Evolutionary conservation across 35 echinoderm and acorn worm genomes (phyloP).

Genomic region (Apostichopus californicus): DNA sequence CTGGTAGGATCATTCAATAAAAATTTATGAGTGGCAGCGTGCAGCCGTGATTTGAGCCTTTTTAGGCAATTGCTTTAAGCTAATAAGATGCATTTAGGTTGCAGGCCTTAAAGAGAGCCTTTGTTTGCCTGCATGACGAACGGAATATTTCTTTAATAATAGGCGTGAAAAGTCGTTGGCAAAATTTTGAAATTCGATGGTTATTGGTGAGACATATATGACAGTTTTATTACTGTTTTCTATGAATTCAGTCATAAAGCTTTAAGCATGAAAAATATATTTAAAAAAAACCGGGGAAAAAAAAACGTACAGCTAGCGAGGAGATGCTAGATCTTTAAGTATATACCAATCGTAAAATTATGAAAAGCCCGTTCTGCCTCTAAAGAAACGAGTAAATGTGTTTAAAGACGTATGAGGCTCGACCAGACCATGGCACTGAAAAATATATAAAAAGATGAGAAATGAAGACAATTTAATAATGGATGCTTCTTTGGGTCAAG

Average conservation of each 20-base stretch:
- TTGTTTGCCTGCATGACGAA: not conserved
- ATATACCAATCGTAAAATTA: no score
- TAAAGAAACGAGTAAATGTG: no score
- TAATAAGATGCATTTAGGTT: slow-evolving; percentile 15
- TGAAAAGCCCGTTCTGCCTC: no score
- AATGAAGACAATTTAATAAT: not conserved
- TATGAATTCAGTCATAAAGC: no score
- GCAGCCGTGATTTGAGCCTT: not conserved
- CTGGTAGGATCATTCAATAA: not conserved
- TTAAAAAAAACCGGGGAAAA: no score
- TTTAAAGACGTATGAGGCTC: no score
- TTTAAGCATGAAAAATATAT: no score
- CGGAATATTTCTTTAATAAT: not conserved
- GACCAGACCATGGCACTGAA: not conserved
- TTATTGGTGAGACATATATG: no score
- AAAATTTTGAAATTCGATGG: not conserved
- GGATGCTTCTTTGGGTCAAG: not conserved
- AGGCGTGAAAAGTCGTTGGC: not conserved
- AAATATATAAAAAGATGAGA: no score
- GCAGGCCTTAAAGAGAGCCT: not conserved
- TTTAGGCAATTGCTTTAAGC: slow-evolving; percentile 12
- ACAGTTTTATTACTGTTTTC: no score
- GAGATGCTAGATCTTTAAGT: no score
- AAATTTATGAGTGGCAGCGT: slow-evolving; percentile 6
- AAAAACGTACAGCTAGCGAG: no score